These are phyloP conservation scores for Cavia porcellus DNA, from an alignment of 2,113 vertebrate species.

Conservation along the genomic window DNA sequence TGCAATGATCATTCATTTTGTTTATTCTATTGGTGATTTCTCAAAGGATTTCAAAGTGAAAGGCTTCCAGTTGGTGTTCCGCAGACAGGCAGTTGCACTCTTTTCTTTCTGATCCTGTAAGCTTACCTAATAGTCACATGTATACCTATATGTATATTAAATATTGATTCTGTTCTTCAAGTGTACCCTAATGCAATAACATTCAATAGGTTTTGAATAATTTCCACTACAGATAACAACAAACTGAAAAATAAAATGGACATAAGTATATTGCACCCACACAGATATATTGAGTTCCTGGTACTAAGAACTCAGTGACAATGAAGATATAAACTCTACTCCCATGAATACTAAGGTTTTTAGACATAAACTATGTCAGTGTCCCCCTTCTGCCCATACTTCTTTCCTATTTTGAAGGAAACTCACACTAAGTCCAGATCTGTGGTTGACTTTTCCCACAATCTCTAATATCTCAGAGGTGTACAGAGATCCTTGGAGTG, in stretches of 20 bases:
- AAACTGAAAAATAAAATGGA: not conserved
- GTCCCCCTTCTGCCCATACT: accelerated
- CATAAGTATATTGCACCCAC: not conserved
- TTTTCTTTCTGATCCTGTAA: not conserved
- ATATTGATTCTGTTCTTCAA: not conserved
- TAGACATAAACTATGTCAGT: not conserved
- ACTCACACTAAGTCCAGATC: not conserved
- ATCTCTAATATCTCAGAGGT: not conserved
- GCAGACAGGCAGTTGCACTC: not conserved
- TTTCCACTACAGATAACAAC: slow-evolving; percentile 30
- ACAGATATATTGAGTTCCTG: not conserved
- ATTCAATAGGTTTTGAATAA: not conserved
- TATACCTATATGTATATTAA: not conserved
- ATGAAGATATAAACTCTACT: not conserved
- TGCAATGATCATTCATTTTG: not conserved
- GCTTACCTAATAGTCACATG: not conserved
- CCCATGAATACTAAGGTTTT: not conserved
- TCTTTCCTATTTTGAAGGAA: not conserved
- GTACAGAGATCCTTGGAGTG: not conserved
- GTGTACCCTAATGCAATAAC: not conserved
- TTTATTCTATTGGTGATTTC: not conserved
- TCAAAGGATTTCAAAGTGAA: slow-evolving; percentile 4
- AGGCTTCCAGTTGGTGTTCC: not conserved
- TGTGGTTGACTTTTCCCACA: not conserved
- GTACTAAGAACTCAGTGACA: not conserved